Base-by-base conservation (phyloP, 2,113 vertebrate genomes). In the Bos indicus region DNA sequence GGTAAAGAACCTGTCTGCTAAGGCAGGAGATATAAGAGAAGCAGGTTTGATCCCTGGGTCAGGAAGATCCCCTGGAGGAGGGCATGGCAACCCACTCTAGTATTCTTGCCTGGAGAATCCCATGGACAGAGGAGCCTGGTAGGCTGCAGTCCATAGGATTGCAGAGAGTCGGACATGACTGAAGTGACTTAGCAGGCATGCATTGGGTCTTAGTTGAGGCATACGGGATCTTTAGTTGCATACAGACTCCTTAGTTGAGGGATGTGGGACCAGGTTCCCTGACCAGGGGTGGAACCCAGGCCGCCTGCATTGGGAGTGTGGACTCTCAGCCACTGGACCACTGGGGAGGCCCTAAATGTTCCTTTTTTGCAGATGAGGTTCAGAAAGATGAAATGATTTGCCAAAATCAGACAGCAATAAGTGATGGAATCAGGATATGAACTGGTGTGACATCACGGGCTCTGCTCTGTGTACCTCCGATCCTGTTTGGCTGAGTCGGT, bases 391-490 rank as follows among this genome's bases (percentile, higher is more conserved):
- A 87, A 80, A 33, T 67, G 36, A 71, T 52, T 87, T 88, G 17
- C 46, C 52, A n/a, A 90, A 33, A 51, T 67, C 14, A 54, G 80
- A 67, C 4, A 71, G 74, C n/a, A 81, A 17, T 11, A 82, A 82
- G 51, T 5, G 1, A 21, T 28, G 8, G 33, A 81, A 43, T 28
- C 46, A 30, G 59, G 46, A 84, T 95, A 84, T 88, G 25, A 87
- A 83, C 30, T 28, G n/a, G 21, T 52, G 8, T 33, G 21, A 28
- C 0, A 0, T 30, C n/a, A 26, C 0, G 11, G 4, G 25, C 36
- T 54, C 43, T 80, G 48, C 11, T 33, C 36, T 16, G 5, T 21
- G 33, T 11, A 33, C 46, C 33, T 19, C 12, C 16, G 13, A 1
- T 13, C 54, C 36, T 26, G 0, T 56, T 4, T 23, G 74, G 46